A percentile compares a stretch with the other conserved stretches of the same genome.
These are phyloP conservation scores for Syngnathus typhle DNA, from an alignment of 2,113 vertebrate species.

Conservation along the genomic window DNA sequence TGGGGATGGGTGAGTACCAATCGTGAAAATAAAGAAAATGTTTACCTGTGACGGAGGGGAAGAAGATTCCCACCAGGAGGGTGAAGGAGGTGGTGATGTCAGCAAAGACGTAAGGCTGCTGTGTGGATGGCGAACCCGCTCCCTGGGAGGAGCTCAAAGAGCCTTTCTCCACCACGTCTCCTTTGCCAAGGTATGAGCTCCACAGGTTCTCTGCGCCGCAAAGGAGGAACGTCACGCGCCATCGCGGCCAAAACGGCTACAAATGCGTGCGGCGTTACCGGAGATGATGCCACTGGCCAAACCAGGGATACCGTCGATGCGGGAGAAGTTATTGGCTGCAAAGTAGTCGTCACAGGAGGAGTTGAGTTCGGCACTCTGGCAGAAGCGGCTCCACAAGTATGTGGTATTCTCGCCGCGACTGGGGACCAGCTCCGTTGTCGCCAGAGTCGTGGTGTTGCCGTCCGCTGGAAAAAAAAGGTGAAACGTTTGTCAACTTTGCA, in stretches of 20 bases:
- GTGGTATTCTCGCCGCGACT: constrained; percentile 55
- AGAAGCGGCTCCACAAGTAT: constrained; percentile 73
- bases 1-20: too few species aligned
- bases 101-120: constrained; percentile 75
- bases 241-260: constrained; percentile 13
- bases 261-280: constrained; percentile 60
- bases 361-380: constrained; percentile 61
- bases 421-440: constrained; percentile 11
- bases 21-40: background rate
- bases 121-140: constrained; percentile 60
- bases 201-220: constrained; percentile 78
- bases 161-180: constrained; percentile 78
- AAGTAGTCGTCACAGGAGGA: constrained; percentile 81
- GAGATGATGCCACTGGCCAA: constrained; percentile 78
- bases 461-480: constrained; percentile 3
- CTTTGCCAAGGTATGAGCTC: constrained; percentile 80
- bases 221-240: background rate
- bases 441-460: constrained; percentile 36
- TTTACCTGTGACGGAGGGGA: constrained; percentile 86
- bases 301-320: constrained; percentile 78
- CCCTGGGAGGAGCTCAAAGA: constrained; percentile 60
- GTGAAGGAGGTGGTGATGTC: constrained; percentile 90
- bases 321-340: constrained; percentile 70
- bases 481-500: background rate
- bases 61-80: constrained; percentile 89